Base-by-base conservation (phyloP, 2,797 vertebrate species). In the Melanotaenia pygmaea region DNA sequence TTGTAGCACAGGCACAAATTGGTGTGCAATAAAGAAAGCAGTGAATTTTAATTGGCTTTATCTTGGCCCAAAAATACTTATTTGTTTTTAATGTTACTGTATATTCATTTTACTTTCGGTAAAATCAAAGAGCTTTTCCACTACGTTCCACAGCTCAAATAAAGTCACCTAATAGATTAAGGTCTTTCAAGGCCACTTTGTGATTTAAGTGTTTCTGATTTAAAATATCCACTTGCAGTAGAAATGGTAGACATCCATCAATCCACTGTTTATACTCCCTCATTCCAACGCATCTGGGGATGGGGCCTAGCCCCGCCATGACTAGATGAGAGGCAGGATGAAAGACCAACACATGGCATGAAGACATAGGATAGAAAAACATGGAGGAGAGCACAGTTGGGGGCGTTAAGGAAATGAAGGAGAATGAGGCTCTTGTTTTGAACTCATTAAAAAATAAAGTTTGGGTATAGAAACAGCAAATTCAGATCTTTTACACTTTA, bases 381-480 rank as follows among this genome's bases (percentile, higher is more conserved):
- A 24, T 38, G 64, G 50, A 67, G 45, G 45, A 6, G 45, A 50
- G 7, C 11, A 9, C 32, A 54, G 54, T 13, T 43, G 20, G 10
- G 26, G 11, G 28, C 59, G 40, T 67, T n/a, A 13, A 24, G 50
- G n/a, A 51, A 20, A 9, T 6, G 40, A 45, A 3, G 20, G 8
- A 43, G 32, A 16, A 13, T 24, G 35, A 43, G 45, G n/a, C 34
- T 54, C 10, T 1, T 35, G 18, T 43, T 67, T 24, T 62, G 18
- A 64, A 56, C 30, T 76, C 32, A 37, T 56, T 58, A 45, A 57
- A 77, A 60, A 51, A 6, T 56, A 3, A 71, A 45, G n/a, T 58
- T 53, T 62, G 12, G 34, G 0, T n/a, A 14, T 58, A 30, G 28
- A 32, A 35, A 72, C 16, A 54, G 34, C n/a, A 24, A 51, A 51